These are phyloP conservation scores for Nasonovia ribisnigri DNA, from an alignment of 2,888 invertebrate genomes.

Conservation along the genomic window DNA sequence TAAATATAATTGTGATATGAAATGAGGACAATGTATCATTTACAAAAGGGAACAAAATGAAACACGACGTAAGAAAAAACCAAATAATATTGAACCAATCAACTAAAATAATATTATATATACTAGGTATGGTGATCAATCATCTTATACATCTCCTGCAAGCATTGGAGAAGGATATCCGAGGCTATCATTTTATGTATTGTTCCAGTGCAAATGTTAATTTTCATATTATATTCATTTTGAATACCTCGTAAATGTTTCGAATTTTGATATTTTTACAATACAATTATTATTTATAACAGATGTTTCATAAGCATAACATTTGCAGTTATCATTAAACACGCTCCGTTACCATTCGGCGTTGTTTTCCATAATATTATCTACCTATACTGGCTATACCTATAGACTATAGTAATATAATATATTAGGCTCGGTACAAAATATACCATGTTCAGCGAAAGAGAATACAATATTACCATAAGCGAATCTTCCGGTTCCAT, in stretches of 20 bases:
- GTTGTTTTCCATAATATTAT: neutral
- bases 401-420: neutral
- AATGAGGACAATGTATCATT: neutral
- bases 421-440: neutral
- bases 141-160: neutral
- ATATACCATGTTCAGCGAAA: neutral
- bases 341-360: neutral
- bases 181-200: neutral
- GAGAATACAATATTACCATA: slow-evolving; percentile 1
- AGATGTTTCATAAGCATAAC: neutral
- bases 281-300: neutral
- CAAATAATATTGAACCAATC: neutral
- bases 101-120: neutral
- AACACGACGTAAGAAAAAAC: neutral
- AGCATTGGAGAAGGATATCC: neutral
- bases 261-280: neutral
- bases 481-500: neutral
- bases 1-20: neutral
- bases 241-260: neutral
- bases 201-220: neutral
- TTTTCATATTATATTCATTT: neutral
- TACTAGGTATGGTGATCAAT: too few species aligned
- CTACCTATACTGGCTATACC: neutral
- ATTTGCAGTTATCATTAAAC: neutral
- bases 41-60: neutral